Conservation (phyloP, 2,797 vertebrate genomes). For the Crenuchus spilurus region DNA sequence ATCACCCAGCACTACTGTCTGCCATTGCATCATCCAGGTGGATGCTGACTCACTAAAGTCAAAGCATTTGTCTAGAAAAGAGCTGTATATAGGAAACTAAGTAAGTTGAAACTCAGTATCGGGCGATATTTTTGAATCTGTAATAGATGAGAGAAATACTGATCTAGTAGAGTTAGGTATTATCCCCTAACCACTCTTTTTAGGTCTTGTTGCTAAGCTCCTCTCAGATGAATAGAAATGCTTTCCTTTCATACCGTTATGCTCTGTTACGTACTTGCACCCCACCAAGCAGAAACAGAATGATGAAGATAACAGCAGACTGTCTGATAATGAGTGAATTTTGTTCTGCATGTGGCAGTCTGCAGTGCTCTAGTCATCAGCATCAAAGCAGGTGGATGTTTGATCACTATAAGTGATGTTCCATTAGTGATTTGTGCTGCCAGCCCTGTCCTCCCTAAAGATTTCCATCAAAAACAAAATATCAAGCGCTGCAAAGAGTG, state of each 20-base stretch:
- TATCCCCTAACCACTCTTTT: neutral
- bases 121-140: no score
- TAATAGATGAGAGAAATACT: no score
- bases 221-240: neutral
- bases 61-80: no score
- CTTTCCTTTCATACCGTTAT: neutral
- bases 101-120: no score
- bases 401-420: constrained; percentile 6
- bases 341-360: neutral
- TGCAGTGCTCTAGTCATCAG: neutral
- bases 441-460: neutral
- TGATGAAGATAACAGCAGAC: neutral
- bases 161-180: no score
- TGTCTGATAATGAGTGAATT: neutral
- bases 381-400: neutral
- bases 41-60: no score
- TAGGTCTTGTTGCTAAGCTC: neutral
- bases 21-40: no score
- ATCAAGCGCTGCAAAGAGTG: neutral
- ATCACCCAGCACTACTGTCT: no score
- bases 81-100: no score
- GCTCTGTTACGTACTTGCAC: neutral
- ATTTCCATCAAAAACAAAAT: constrained; percentile 3
- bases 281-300: neutral
- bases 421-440: constrained; percentile 7